Evolutionary conservation across 2,113 vertebrate genomes (phyloP), one percentile per base, ranked within the genome.

Genomic region (Pelecanus crispus): DNA sequence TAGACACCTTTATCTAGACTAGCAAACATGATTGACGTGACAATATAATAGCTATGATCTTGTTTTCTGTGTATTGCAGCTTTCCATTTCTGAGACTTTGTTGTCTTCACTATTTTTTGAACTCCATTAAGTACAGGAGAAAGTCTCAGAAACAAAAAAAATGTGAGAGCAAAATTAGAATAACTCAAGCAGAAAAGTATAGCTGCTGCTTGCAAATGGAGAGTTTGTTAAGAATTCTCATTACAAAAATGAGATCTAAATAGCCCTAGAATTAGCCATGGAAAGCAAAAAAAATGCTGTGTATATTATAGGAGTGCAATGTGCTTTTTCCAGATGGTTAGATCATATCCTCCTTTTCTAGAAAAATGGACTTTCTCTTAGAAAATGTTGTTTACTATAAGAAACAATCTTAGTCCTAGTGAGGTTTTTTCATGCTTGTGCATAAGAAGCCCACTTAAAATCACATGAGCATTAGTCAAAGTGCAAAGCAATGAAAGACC

Each of bases 141-240:
- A 77, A 92, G 3, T 42, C 32, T 78, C 16, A n/a, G 26, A 10
- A 40, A 52, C 17, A 42, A 58, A 56, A 45, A 45, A 70, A 67
- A 10, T 15, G 6, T 3, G 5, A 52, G 9, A 66, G 1, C 7
- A 53, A 52, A 59, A 66, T 70, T 81, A 71, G 42, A 91, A 81
- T 67, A 84, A 62, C n/a, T 59, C 3, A 1, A 74, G 50, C 3
- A 4, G 63, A 92, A 92, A 90, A 45, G 25, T 42, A 38, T 29
- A 89, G 78, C 45, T 55, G 15, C 17, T 89, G 13, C 56, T 95
- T 94, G 56, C 25, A 94, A 74, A 91, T 72, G 26, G 38, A 65
- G 44, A 81, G 31, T 66, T 78, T 95, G 79, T 77, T 88, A 86
- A 58, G 66, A 92, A 80, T 66, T 92, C 38, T 73, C 21, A 67